Percentiles rank a stretch among this genome's conserved stretches.
phyloP scores from a whole-genome alignment of 2,888 invertebrate genomes.

The Agrotis ipsilon region DNA sequence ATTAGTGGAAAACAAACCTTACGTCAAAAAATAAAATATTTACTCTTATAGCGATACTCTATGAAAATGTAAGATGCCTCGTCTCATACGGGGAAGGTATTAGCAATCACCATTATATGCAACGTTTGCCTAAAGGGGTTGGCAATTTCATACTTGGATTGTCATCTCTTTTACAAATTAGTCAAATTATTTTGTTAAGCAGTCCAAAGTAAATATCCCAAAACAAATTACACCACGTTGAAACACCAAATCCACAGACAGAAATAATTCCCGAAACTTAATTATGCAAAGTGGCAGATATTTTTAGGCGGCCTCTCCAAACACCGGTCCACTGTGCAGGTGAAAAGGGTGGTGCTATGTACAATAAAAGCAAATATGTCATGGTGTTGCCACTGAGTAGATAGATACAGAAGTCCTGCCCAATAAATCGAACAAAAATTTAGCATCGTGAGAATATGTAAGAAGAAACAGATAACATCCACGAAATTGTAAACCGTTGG shows the following conservation, averaged over 20 bases:
- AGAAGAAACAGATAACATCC: too few relatives aligned
- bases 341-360: slow-evolving; percentile 55
- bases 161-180: too few relatives aligned
- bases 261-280: slow-evolving; percentile 51
- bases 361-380: slow-evolving; percentile 64
- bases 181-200: not conserved
- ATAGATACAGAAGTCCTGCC: not conserved
- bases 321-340: slow-evolving; percentile 52
- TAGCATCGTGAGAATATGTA: too few relatives aligned
- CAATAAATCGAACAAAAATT: not conserved
- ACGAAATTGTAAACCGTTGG: too few relatives aligned
- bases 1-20: too few relatives aligned
- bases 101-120: not conserved
- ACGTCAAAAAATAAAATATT: too few relatives aligned
- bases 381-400: slow-evolving; percentile 26
- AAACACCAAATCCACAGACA: slow-evolving; percentile 38
- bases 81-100: not conserved
- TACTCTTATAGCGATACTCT: not conserved
- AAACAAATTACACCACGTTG: slow-evolving; percentile 18
- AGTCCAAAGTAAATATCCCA: slow-evolving; percentile 6
- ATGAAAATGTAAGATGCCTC: not conserved
- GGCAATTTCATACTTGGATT: not conserved
- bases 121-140: not conserved
- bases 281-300: slow-evolving; percentile 58
- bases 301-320: slow-evolving; percentile 50